Evolutionary conservation across 37 sponge, comb jelly and placozoan genomes (phyloP).

Genomic region (Ephydatia muelleri): DNA sequence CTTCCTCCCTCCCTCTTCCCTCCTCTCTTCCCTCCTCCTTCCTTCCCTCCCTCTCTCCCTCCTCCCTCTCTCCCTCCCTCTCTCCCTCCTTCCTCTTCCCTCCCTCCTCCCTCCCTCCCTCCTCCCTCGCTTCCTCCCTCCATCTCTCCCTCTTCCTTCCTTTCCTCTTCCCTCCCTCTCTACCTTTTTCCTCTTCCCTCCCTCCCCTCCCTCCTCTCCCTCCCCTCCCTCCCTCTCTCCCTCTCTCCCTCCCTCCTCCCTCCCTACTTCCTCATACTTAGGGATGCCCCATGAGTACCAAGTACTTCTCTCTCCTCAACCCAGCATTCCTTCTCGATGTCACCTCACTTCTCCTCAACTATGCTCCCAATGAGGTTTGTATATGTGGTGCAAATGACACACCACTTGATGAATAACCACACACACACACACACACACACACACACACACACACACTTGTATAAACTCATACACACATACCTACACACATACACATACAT

Average conservation of each 20-base stretch:
- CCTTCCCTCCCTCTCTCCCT: background rate
- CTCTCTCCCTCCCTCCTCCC: constrained; percentile 10
- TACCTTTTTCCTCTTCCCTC: background rate
- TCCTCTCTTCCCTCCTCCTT: background rate
- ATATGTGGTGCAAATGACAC: background rate
- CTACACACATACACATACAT: background rate
- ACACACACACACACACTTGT: background rate
- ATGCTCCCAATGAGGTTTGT: constrained; percentile 77
- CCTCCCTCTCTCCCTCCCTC: background rate
- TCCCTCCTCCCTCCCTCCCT: background rate
- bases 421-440: background rate
- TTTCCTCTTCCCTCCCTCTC: background rate
- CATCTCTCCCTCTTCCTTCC: background rate
- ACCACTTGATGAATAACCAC: too few species aligned
- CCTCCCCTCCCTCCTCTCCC: background rate
- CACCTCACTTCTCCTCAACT: constrained; percentile 51
- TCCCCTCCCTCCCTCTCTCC: background rate
- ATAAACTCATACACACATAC: background rate
- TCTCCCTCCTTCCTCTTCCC: background rate
- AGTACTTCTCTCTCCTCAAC: constrained; percentile 75
- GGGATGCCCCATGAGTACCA: constrained; percentile 35
- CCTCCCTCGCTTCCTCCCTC: background rate
- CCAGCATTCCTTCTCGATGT: constrained; percentile 81
- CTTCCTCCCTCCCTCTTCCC: background rate
- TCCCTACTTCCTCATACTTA: background rate